phyloP scores from a whole-genome alignment of 2,888 invertebrate species.

The Amphimallon solstitiale region DNA sequence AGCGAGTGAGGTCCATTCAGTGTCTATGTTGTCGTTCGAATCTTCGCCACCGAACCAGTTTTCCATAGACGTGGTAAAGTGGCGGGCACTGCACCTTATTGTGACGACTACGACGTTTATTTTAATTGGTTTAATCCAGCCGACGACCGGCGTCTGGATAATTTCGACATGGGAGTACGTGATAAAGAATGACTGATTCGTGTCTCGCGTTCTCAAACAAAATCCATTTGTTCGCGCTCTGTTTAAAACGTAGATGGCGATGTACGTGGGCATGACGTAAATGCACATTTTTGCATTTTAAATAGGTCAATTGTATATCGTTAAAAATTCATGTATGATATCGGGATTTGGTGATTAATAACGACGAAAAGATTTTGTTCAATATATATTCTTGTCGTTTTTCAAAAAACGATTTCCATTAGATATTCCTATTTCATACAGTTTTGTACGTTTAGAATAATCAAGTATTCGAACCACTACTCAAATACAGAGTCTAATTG shows the following conservation, averaged over 20 bases:
- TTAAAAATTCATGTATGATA: too few relatives aligned
- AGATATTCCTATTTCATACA: too few relatives aligned
- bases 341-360: too few relatives aligned
- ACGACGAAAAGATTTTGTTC: too few relatives aligned
- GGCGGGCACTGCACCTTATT: neutral
- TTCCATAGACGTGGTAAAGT: neutral
- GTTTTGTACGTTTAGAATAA: too few relatives aligned
- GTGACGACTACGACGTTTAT: constrained; percentile 1
- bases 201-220: constrained; percentile 6
- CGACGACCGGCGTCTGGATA: neutral
- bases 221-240: neutral
- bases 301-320: too few relatives aligned
- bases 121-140: constrained; percentile 8
- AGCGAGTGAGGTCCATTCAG: neutral
- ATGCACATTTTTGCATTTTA: too few relatives aligned
- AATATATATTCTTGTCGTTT: too few relatives aligned
- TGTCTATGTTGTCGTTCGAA: neutral
- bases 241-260: neutral
- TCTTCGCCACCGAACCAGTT: neutral
- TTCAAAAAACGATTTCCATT: too few relatives aligned
- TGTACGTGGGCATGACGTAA: neutral
- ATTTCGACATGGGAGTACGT: neutral
- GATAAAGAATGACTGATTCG: constrained; percentile 14
- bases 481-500: too few relatives aligned
- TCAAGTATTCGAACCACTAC: too few relatives aligned